Conservation (phyloP, 2,113 vertebrate species). For the Rattus rattus region DNA sequence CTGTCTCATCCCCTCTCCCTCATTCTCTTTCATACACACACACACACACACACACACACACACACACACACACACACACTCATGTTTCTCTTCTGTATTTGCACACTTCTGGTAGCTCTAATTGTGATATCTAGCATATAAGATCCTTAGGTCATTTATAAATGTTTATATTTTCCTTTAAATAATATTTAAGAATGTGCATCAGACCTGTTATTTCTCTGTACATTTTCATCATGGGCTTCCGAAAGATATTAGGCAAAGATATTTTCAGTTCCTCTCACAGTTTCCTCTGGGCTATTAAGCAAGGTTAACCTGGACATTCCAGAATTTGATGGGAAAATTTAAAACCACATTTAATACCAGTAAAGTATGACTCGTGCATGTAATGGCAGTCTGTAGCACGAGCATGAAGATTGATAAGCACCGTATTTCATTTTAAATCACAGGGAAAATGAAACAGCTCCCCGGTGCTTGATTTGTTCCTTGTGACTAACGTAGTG, state of each 20-base stretch:
- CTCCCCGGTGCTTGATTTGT: conserved; percentile 46
- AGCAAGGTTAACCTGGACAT: conserved; percentile 79
- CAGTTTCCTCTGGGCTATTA: conserved; percentile 49
- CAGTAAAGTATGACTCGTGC: conserved; percentile 78
- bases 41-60: background rate
- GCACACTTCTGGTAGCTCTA: background rate
- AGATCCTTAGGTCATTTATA: background rate
- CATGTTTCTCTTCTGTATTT: background rate
- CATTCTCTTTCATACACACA: background rate
- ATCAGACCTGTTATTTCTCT: background rate
- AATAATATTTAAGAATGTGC: background rate
- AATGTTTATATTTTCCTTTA: background rate
- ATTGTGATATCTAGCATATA: background rate
- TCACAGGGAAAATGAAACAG: conserved; percentile 73
- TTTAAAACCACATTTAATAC: conserved; percentile 73
- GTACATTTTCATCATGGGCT: background rate
- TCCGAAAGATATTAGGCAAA: conserved; percentile 3
- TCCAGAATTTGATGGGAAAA: conserved; percentile 66
- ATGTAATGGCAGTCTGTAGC: conserved; percentile 68
- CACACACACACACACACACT: background rate
- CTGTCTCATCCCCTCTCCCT: background rate
- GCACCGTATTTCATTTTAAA: conserved; percentile 66
- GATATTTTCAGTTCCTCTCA: conserved; percentile 33
- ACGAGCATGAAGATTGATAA: conserved; percentile 70
- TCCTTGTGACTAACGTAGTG: conserved; percentile 53